Conservation (phyloP, 2,797 vertebrate genomes). For the Thaleichthys pacificus region DNA sequence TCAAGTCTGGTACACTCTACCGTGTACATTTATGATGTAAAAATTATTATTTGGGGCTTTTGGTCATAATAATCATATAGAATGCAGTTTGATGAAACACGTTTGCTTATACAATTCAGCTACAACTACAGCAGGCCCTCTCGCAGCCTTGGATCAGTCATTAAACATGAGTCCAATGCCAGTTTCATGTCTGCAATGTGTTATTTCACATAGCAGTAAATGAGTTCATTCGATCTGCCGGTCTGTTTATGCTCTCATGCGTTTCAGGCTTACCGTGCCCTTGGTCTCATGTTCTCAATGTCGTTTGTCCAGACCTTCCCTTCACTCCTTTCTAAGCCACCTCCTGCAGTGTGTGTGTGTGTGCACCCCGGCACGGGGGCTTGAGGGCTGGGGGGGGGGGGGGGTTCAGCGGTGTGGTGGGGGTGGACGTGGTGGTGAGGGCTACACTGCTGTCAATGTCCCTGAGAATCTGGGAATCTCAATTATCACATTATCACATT, state of each 20-base stretch:
- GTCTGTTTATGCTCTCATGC: background rate
- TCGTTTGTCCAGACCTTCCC: conserved; percentile 4
- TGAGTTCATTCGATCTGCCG: background rate
- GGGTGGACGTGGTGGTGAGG: background rate
- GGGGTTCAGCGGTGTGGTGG: background rate
- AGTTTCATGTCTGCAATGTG: background rate
- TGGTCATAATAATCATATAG: background rate
- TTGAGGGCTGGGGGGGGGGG: too few species aligned
- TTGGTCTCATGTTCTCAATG: background rate
- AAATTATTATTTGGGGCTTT: background rate
- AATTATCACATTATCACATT: conserved; percentile 38
- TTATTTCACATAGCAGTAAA: background rate
- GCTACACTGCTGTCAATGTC: conserved; percentile 32
- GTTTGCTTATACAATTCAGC: background rate
- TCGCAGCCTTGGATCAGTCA: background rate
- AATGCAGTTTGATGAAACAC: background rate
- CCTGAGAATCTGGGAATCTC: conserved; percentile 17
- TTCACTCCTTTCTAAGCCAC: conserved; percentile 3
- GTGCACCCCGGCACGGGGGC: too few species aligned
- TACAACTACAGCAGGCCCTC: background rate
- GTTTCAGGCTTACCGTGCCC: background rate
- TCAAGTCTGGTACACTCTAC: background rate
- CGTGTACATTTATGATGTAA: background rate
- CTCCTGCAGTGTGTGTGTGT: too few species aligned
- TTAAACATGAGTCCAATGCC: background rate